A percentile compares a stretch with the other conserved stretches of the same genome.
Conservation (phyloP, 1,140 invertebrate genomes). For the Drosophila athabasca region DNA sequence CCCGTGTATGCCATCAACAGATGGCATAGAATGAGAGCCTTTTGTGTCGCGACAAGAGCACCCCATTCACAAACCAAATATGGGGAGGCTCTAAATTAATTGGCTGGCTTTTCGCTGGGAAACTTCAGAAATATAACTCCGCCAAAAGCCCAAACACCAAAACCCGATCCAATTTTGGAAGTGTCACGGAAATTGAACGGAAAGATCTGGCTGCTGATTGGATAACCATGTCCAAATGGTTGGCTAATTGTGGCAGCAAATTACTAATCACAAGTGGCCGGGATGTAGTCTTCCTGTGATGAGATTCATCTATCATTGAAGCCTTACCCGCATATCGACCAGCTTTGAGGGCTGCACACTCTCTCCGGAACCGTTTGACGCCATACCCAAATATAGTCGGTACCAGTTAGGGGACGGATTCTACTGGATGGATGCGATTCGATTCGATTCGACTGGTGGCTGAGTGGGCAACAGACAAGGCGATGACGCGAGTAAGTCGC, state of each 20-base stretch:
- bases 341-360: slow-evolving; percentile 83
- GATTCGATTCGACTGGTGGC: slow-evolving; percentile 22
- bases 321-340: slow-evolving; percentile 86
- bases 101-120: slow-evolving; percentile 45
- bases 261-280: slow-evolving; percentile 29
- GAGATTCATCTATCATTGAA: background rate
- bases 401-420: background rate
- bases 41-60: slow-evolving; percentile 17
- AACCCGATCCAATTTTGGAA: slow-evolving; percentile 42
- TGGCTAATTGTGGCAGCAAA: slow-evolving; percentile 38
- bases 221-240: slow-evolving; percentile 26
- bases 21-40: slow-evolving; percentile 24
- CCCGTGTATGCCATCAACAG: slow-evolving; percentile 9
- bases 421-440: slow-evolving; percentile 27
- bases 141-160: background rate
- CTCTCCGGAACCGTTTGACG: slow-evolving; percentile 73
- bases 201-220: slow-evolving; percentile 6
- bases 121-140: slow-evolving; percentile 44
- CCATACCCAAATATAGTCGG: slow-evolving; percentile 73
- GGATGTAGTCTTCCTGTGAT: slow-evolving; percentile 12
- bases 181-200: slow-evolving; percentile 50
- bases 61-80: slow-evolving; percentile 42
- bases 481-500: slow-evolving; percentile 53
- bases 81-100: slow-evolving; percentile 50
- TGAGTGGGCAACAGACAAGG: slow-evolving; percentile 59